Evolutionary conservation across 2,888 invertebrate genomes (phyloP).

Genomic region (Steinernema carpocapsae): DNA sequence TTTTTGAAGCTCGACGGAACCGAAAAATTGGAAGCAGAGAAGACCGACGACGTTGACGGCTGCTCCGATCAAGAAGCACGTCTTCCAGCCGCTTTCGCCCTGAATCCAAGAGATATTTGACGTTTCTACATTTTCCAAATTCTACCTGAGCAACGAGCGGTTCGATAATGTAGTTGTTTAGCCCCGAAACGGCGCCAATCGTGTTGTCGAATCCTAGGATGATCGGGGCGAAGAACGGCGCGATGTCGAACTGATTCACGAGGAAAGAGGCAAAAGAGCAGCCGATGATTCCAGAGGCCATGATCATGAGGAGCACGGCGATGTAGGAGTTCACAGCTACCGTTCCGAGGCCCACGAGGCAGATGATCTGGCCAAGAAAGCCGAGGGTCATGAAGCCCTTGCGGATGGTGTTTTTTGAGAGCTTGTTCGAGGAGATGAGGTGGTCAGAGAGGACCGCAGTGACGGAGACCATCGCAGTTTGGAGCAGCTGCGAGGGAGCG

Average conservation of each 20-base stretch:
- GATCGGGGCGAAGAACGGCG: slow-evolving; percentile 93
- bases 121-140: background rate
- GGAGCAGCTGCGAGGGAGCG: slow-evolving; percentile 91
- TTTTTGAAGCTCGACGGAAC: slow-evolving; percentile 88
- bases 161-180: slow-evolving; percentile 89
- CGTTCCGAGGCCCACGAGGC: slow-evolving; percentile 91
- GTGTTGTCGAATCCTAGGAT: slow-evolving; percentile 98
- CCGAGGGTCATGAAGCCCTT: slow-evolving; percentile 85
- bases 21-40: slow-evolving; percentile 91
- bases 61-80: slow-evolving; percentile 92
- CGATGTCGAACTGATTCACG: slow-evolving; percentile 95
- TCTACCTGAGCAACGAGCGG: slow-evolving; percentile 72
- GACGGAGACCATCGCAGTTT: slow-evolving; percentile 93
- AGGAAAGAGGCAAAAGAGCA: slow-evolving; percentile 98
- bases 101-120: too few species aligned
- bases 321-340: slow-evolving; percentile 76
- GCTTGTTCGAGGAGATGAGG: slow-evolving; percentile 82
- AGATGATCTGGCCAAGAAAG: slow-evolving; percentile 94
- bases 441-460: slow-evolving; percentile 94
- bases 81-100: slow-evolving; percentile 77
- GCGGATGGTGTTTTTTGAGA: slow-evolving; percentile 89
- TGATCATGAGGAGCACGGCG: slow-evolving; percentile 84
- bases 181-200: slow-evolving; percentile 93
- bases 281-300: slow-evolving; percentile 97
- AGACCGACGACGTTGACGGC: slow-evolving; percentile 92